Evolutionary conservation across 2,113 vertebrate genomes (phyloP).

Genomic region (Megaptera novaeangliae): DNA sequence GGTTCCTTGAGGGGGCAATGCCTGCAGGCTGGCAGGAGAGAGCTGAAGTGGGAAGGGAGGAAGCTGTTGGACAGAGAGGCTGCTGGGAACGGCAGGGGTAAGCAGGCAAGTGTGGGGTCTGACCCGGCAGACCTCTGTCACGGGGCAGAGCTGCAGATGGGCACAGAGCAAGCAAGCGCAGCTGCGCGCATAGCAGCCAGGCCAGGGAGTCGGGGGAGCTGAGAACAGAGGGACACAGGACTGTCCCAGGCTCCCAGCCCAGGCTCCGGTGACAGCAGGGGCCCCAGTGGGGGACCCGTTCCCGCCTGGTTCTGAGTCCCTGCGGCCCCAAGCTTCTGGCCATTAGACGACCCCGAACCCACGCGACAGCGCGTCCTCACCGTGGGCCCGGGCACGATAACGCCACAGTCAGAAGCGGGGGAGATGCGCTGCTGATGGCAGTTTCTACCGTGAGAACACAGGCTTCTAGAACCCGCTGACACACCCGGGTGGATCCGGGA

Average conservation of each 20-base stretch:
- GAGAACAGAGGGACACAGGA: background rate
- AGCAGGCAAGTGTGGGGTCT: background rate
- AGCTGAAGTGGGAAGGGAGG: background rate
- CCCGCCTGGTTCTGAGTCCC: background rate
- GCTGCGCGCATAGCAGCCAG: background rate
- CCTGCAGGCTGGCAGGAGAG: background rate
- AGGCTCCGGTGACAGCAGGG: background rate
- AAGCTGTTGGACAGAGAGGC: accelerated
- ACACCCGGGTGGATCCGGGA: accelerated
- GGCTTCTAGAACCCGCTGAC: background rate
- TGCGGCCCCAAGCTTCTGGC: background rate
- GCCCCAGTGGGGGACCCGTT: too few species aligned
- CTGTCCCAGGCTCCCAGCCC: background rate
- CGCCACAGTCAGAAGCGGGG: accelerated
- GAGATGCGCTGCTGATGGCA: accelerated
- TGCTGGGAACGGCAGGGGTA: background rate
- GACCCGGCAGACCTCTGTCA: background rate
- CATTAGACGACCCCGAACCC: background rate
- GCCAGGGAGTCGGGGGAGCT: accelerated
- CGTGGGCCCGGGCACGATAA: accelerated
- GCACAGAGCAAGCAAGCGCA: background rate
- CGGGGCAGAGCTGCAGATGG: background rate
- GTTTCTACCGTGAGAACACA: background rate
- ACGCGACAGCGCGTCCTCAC: accelerated
- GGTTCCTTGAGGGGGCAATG: background rate